Evolutionary conservation across 2,113 vertebrate species (phyloP), one percentile per base, ranked within the genome.

Genomic region (Semnornis frantzii): DNA sequence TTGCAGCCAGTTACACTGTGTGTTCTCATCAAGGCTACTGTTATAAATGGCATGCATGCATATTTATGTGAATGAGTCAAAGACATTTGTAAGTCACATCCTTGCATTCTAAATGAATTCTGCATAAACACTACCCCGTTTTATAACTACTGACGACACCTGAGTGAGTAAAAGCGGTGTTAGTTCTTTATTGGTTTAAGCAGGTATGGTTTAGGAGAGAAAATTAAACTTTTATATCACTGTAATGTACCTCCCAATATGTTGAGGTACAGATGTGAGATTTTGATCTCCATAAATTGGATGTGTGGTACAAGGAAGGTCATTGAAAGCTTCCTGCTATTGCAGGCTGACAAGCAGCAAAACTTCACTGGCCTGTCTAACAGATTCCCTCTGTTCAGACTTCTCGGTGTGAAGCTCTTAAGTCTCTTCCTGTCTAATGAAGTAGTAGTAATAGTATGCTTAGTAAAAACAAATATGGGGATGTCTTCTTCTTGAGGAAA

Each of bases 21-120:
- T 97, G 97, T 98, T 98, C 97, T 98, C 97, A 98, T 98, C 97
- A 98, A 98, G 97, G 97, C 98, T 98, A 97, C 97, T 97, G 95
- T 98, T 98, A 98, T 98, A 98, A 97, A 98, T 97, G 97, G 94
- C 94, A 89, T 87, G 70, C 96, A 97, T 98, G 96, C 96, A 98
- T 98, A 98, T 98, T 98, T 97, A 98, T 98, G 97, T 96, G 95
- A 97, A 96, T 90, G 97, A 98, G 96, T 97, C 98, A 98, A 98
- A 98, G 98, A 93, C 97, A 89, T 98, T 98, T 98, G 97, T 94
- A 98, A 98, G 98, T 98, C 98, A 98, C 94, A 96, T 97, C 97
- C 97, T 92, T 97, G 96, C 95, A 95, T 98, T 97, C 95, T 93
- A 96, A 97, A 96, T 96, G 96, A 96, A 87, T 97, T 94, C 95